Conservation (phyloP, 2,888 invertebrate genomes). For the Thera britannica region DNA sequence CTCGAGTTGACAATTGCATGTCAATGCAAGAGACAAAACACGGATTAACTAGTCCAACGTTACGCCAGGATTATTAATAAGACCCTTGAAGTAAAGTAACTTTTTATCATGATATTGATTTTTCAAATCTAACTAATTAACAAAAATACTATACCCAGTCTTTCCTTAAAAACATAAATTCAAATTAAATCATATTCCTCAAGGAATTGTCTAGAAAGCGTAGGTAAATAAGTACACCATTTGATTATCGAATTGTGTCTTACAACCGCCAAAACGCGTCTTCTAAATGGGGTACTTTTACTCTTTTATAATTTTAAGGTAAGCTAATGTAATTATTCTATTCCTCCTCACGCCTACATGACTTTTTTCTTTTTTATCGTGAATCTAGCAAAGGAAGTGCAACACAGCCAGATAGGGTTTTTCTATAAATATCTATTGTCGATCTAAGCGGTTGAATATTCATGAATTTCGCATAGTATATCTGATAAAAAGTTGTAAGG, state of each 20-base stretch:
- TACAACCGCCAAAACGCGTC: constrained; percentile 53
- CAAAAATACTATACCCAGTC: too few species aligned
- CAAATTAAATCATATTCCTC: too few species aligned
- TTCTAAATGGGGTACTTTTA: constrained; percentile 67
- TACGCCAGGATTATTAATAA: too few species aligned
- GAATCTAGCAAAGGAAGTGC: constrained; percentile 57
- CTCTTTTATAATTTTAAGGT: constrained; percentile 58
- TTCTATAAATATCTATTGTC: constrained; percentile 69
- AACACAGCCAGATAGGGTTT: constrained; percentile 49
- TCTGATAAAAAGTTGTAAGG: constrained; percentile 68
- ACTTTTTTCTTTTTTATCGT: constrained; percentile 34
- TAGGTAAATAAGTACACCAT: too few species aligned
- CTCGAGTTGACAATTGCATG: too few species aligned
- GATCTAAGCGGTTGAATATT: constrained; percentile 69
- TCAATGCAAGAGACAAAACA: too few species aligned
- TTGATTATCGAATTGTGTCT: constrained; percentile 15
- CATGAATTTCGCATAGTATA: constrained; percentile 69
- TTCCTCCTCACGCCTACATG: background rate
- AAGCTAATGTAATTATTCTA: constrained; percentile 40
- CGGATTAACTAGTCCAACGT: too few species aligned
- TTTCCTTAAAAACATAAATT: too few species aligned
- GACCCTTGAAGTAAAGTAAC: too few species aligned
- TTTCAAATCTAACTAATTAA: too few species aligned
- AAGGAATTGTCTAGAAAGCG: too few species aligned
- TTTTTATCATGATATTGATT: too few species aligned